These are phyloP conservation scores for Callocephalon fimbriatum DNA, from an alignment of 2,113 vertebrate species.

Conservation along the genomic window DNA sequence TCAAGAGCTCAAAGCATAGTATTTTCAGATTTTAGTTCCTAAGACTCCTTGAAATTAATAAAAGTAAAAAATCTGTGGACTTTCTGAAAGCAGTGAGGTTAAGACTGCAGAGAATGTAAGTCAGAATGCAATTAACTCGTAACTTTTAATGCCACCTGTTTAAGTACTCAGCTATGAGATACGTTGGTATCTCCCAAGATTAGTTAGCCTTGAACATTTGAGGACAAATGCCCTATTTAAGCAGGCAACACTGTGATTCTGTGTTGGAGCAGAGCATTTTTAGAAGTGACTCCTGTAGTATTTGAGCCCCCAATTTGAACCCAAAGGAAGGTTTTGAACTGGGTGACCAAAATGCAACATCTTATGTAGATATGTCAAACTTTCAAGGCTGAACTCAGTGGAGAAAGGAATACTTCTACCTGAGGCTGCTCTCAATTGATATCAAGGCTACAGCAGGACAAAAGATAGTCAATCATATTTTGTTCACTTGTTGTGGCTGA, in stretches of 20 bases:
- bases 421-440: not conserved
- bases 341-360: accelerated
- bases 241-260: not conserved
- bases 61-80: not conserved
- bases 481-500: not conserved
- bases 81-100: not conserved
- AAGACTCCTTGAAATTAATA: not conserved
- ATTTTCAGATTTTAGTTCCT: not conserved
- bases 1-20: not conserved
- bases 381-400: not conserved
- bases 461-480: not conserved
- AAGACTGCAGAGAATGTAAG: not conserved
- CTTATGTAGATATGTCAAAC: not conserved
- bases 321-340: not conserved
- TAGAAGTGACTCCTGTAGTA: not conserved
- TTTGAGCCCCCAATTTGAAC: not conserved
- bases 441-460: not conserved
- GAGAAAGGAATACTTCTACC: not conserved
- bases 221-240: not conserved
- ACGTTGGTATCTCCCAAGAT: not conserved
- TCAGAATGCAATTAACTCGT: not conserved
- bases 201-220: not conserved
- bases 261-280: not conserved
- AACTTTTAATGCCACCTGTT: not conserved
- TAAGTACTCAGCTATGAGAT: not conserved